A percentile compares a stretch with the other conserved stretches of the same genome.
Conservation (phyloP, 2,888 invertebrate species). For the Hipparchia semele region DNA sequence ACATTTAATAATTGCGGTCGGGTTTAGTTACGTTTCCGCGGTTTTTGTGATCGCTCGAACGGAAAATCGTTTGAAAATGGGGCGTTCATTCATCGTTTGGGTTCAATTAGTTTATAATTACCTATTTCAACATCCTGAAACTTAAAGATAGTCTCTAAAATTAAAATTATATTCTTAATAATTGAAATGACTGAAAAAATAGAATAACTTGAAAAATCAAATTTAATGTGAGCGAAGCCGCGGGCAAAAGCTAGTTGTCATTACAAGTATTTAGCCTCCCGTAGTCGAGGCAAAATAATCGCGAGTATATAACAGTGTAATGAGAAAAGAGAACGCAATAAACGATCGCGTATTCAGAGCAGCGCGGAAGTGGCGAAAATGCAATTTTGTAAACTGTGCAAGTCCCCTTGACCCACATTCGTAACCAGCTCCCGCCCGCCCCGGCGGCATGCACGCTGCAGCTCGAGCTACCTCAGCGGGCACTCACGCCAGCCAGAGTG, state of each 20-base stretch:
- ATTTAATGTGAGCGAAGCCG: too few species aligned
- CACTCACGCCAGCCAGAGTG: background rate
- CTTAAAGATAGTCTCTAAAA: too few species aligned
- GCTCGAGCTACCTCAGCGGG: background rate
- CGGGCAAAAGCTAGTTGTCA: too few species aligned
- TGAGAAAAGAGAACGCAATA: background rate
- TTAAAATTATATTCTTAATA: too few species aligned
- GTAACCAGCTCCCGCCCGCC: conserved; percentile 21
- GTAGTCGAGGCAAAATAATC: too few species aligned
- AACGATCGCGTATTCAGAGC: conserved; percentile 23
- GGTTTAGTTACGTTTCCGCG: conserved; percentile 6
- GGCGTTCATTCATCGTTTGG: background rate
- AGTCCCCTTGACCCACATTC: conserved; percentile 33
- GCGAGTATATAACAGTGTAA: too few species aligned
- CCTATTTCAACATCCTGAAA: too few species aligned
- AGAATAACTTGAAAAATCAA: too few species aligned
- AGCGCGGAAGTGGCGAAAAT: conserved; percentile 33
- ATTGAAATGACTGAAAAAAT: background rate
- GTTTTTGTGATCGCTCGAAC: background rate
- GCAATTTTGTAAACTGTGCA: conserved; percentile 33
- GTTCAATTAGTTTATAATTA: background rate
- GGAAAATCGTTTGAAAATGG: conserved; percentile 9
- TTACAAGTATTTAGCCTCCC: too few species aligned
- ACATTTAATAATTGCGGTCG: conserved; percentile 12
- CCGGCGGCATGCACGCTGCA: conserved; percentile 1